A percentile compares a stretch with the other conserved stretches of the same genome.
Evolutionary conservation across 2,797 vertebrate species (phyloP).

Genomic region (Cryptoprocta ferox): DNA sequence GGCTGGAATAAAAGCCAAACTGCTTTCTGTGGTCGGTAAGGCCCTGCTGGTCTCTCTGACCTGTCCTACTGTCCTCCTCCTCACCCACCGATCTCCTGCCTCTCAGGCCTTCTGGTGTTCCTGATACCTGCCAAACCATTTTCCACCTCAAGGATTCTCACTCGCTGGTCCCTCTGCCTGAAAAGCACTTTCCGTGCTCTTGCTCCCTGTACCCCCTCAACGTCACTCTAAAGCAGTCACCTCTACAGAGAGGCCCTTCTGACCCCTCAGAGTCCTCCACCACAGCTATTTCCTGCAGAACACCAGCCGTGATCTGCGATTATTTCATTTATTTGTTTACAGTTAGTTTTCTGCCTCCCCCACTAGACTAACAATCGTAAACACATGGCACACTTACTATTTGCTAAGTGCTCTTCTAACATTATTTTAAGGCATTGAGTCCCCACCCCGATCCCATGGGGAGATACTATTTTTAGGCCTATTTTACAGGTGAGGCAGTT

Average conservation of each 20-base stretch:
- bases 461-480: background rate
- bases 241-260: background rate
- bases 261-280: background rate
- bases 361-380: background rate
- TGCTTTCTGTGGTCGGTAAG: background rate
- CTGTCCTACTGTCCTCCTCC: rapidly evolving
- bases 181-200: background rate
- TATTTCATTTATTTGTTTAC: background rate
- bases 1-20: background rate
- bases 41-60: background rate
- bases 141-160: conserved; percentile 5
- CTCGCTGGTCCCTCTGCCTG: background rate
- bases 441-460: background rate
- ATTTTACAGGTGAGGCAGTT: background rate
- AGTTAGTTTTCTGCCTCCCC: background rate
- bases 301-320: background rate
- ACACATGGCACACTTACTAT: background rate
- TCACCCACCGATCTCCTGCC: background rate
- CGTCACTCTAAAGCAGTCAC: background rate
- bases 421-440: background rate
- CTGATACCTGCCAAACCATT: conserved; percentile 47
- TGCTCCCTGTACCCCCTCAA: background rate
- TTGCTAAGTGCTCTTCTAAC: background rate
- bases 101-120: conserved; percentile 31
- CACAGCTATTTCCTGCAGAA: background rate